A percentile compares a stretch with the other conserved stretches of the same genome.
Evolutionary conservation across 2,113 vertebrate species (phyloP).

Genomic region (Carassius carassius): DNA sequence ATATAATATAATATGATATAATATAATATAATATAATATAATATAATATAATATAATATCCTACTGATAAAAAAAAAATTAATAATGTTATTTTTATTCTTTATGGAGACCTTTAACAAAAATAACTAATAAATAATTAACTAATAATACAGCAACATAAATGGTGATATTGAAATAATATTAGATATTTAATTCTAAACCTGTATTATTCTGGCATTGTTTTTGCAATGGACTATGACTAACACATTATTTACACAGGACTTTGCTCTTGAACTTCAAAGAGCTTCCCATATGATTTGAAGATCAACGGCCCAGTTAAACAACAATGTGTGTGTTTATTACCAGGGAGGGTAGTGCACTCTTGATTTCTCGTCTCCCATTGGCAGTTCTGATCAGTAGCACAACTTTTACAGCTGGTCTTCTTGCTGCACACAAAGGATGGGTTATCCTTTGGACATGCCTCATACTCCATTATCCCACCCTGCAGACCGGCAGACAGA

Average conservation of each 20-base stretch:
- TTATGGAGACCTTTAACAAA: no score
- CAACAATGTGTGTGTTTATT: constrained; percentile 11
- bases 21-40: no score
- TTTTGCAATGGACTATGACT: neutral
- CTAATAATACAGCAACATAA: no score
- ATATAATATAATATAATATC: no score
- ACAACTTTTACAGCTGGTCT: constrained; percentile 97
- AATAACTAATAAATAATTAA: no score
- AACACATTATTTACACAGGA: neutral
- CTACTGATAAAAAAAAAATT: no score
- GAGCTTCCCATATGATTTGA: neutral
- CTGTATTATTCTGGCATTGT: neutral
- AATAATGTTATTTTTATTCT: no score
- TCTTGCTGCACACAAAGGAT: constrained; percentile 92
- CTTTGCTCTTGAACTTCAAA: neutral
- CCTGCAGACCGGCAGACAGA: constrained; percentile 68
- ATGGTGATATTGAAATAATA: neutral
- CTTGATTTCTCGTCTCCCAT: constrained; percentile 94
- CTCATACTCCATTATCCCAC: constrained; percentile 77
- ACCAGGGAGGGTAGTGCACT: constrained; percentile 94
- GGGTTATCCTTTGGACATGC: constrained; percentile 91
- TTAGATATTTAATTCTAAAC: neutral
- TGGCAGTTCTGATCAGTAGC: constrained; percentile 96
- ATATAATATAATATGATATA: no score
- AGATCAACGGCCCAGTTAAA: neutral